Evolutionary conservation across 2,113 vertebrate species (phyloP).

Genomic region (Rissa tridactyla): DNA sequence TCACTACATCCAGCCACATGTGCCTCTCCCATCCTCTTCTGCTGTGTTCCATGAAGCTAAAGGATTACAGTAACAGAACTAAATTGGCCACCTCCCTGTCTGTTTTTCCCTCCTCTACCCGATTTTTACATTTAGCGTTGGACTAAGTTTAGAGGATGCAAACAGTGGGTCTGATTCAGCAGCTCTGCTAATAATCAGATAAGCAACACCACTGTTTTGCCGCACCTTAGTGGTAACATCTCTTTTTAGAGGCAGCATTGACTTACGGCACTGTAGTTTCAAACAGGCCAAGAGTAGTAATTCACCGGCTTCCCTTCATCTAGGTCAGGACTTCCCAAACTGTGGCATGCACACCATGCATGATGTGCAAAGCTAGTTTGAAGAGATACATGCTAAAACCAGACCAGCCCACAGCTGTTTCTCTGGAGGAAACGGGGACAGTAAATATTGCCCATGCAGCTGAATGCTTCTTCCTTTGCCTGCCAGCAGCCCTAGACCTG

Average conservation of each 20-base stretch:
- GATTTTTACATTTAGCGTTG: background rate
- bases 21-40: background rate
- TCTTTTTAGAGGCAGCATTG: background rate
- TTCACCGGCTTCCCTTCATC: background rate
- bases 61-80: background rate
- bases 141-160: background rate
- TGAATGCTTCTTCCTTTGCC: background rate
- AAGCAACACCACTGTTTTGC: background rate
- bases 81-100: background rate
- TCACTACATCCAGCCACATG: background rate
- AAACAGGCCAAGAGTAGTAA: background rate
- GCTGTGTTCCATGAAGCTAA: background rate
- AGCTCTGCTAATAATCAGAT: background rate
- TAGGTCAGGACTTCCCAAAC: background rate
- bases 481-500: background rate
- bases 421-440: background rate
- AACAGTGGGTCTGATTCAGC: background rate
- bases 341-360: background rate
- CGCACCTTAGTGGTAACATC: background rate
- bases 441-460: conserved; percentile 6
- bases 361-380: background rate
- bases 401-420: background rate
- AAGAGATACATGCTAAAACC: background rate
- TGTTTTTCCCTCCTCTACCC: background rate
- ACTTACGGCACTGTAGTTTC: background rate